Evolutionary conservation across 1,140 invertebrate species (phyloP), one percentile per base, ranked within the genome.

Genomic region (Campodea augens): DNA sequence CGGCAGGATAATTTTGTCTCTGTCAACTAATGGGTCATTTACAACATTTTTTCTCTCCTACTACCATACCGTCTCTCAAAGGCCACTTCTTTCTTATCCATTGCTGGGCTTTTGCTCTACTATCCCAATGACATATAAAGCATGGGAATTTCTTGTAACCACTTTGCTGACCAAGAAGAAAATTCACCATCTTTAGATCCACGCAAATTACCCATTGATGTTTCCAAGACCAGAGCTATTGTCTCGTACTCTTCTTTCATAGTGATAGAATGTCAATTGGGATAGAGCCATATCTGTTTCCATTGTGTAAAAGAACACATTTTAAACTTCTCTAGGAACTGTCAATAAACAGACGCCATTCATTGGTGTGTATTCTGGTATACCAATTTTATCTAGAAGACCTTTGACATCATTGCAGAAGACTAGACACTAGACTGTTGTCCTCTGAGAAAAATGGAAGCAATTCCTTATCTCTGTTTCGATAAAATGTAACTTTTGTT

Each of bases 91-190:
- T 47, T 41, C 55, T 52, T 19, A 39, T 48, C 48, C 58, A 65
- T 47, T 65, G 61, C 21, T 50, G 22, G n/a, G 44, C 7, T 44
- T 49, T 51, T 22, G 45, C 55, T 44, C 63, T 55, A 44, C 60
- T 67, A 46, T 66, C 54, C 60, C 63, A 67, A 38, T 60, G 48
- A 46, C 62, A 66, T n/a, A 67, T 43, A 46, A 55, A 60, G 50
- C 61, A 65, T 1, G 51, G 49, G 48, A 54, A 60, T 45, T 68
- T 67, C 37, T 58, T 67, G 50, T 55, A 67, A 12, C 61, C 60
- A 22, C 51, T 44, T 52, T 66, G 62, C 20, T 61, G 44, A 44
- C 63, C 60, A 29, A 59, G 49, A 18, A 62, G 45, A 47, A 63
- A 54, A 12, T 23, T 49, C 10, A 63, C 45, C 37, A 65, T 57